phyloP scores from a whole-genome alignment of 35 echinoderm and acorn worm species.

The Apostichopus parvimensis region DNA sequence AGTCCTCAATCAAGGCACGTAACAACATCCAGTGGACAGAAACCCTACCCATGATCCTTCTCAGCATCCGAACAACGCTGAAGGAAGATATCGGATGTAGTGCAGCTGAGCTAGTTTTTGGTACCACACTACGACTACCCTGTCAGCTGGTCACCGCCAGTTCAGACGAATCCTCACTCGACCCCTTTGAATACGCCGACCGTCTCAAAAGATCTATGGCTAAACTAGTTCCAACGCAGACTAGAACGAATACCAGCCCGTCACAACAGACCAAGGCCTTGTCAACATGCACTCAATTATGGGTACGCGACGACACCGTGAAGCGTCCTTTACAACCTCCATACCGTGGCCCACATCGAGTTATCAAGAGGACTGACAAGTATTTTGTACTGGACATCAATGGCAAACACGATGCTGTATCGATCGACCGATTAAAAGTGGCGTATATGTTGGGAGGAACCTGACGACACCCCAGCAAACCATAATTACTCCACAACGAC shows the following conservation, averaged over 20 bases:
- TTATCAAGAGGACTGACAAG: neutral
- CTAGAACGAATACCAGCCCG: neutral
- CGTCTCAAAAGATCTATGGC: neutral
- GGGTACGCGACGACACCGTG: constrained; percentile 7
- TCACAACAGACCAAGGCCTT: neutral
- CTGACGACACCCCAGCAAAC: neutral
- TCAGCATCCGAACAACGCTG: neutral
- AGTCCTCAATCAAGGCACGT: neutral
- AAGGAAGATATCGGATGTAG: neutral
- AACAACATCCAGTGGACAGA: neutral
- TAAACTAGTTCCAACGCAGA: neutral
- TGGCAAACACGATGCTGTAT: neutral
- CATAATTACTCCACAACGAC: neutral
- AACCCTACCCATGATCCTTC: neutral
- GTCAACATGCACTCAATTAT: constrained; percentile 13
- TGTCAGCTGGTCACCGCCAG: neutral
- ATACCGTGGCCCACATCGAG: constrained; percentile 20
- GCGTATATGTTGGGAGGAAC: neutral
- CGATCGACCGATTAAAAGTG: constrained; percentile 25
- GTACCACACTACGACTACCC: neutral
- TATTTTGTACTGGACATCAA: constrained; percentile 35
- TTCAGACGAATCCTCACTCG: neutral
- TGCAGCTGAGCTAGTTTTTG: neutral
- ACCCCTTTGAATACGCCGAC: neutral
- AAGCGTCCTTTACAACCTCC: constrained; percentile 39